phyloP scores from a whole-genome alignment of 2,113 vertebrate species.

The Brienomyrus brachyistius region DNA sequence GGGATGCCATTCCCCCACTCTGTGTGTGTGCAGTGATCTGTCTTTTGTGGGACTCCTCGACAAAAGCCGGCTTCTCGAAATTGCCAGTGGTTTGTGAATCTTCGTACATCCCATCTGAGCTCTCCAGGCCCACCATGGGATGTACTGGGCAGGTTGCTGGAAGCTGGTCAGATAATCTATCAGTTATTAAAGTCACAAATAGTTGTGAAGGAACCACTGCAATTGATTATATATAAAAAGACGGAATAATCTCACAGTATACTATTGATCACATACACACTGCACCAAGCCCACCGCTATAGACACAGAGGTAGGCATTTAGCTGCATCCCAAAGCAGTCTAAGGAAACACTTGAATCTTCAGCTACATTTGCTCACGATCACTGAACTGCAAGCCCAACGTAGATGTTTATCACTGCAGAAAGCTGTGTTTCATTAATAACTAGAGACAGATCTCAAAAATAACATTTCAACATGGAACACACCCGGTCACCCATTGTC shows the following conservation, averaged over 20 bases:
- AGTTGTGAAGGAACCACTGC: not conserved
- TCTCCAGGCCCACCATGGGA: not conserved
- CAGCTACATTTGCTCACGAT: not conserved
- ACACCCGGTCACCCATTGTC: not conserved
- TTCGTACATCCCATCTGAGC: not conserved
- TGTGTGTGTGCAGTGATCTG: not conserved
- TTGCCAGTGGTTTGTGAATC: not conserved
- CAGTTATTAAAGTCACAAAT: not conserved
- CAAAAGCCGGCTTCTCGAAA: not conserved
- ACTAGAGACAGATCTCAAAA: not conserved
- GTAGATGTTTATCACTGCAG: not conserved
- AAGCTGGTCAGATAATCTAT: not conserved
- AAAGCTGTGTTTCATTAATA: constrained; percentile 2
- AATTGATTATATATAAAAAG: not conserved
- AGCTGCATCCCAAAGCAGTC: not conserved
- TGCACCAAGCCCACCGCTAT: not conserved
- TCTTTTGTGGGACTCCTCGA: not conserved
- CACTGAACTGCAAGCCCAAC: not conserved
- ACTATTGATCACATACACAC: not conserved
- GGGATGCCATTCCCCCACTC: not conserved
- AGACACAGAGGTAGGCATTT: not conserved
- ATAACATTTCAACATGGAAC: not conserved
- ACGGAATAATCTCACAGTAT: not conserved
- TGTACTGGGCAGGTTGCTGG: not conserved
- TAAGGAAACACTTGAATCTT: not conserved